A percentile compares a stretch with the other conserved stretches of the same genome.
Evolutionary conservation across 2,888 invertebrate species (phyloP).

Genomic region (Machimus atricapillus): DNA sequence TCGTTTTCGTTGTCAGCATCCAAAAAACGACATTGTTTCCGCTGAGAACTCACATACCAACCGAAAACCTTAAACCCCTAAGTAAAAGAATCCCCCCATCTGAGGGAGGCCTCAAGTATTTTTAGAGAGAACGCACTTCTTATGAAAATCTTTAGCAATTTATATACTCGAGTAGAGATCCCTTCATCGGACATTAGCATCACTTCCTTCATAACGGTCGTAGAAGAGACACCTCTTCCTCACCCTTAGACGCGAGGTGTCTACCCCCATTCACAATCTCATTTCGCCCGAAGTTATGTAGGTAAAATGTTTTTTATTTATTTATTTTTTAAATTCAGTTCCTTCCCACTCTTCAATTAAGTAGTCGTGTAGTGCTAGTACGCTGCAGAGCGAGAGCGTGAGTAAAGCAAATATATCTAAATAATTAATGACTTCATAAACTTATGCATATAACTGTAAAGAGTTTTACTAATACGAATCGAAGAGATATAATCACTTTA

Average conservation of each 20-base stretch:
- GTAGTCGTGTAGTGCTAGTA: slow-evolving; percentile 27
- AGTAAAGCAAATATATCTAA: slow-evolving; percentile 46
- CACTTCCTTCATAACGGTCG: background rate
- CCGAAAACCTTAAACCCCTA: background rate
- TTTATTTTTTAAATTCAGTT: background rate
- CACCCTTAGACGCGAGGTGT: background rate
- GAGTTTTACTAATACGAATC: background rate
- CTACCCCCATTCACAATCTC: background rate
- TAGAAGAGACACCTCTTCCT: background rate
- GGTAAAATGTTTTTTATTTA: background rate
- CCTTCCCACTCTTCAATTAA: background rate
- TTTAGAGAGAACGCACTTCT: slow-evolving; percentile 27
- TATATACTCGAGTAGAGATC: background rate
- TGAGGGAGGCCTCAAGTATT: background rate
- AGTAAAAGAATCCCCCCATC: background rate
- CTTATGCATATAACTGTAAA: background rate
- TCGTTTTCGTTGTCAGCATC: background rate
- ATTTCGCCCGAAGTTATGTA: background rate
- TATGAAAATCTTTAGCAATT: slow-evolving; percentile 38
- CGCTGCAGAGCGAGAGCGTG: slow-evolving; percentile 30
- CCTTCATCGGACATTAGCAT: background rate
- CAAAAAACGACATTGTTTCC: background rate
- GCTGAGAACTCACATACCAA: background rate
- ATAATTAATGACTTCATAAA: slow-evolving; percentile 40
- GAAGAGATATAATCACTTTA: background rate